phyloP scores from a whole-genome alignment of 2,113 vertebrate genomes.

The Martes martes region DNA sequence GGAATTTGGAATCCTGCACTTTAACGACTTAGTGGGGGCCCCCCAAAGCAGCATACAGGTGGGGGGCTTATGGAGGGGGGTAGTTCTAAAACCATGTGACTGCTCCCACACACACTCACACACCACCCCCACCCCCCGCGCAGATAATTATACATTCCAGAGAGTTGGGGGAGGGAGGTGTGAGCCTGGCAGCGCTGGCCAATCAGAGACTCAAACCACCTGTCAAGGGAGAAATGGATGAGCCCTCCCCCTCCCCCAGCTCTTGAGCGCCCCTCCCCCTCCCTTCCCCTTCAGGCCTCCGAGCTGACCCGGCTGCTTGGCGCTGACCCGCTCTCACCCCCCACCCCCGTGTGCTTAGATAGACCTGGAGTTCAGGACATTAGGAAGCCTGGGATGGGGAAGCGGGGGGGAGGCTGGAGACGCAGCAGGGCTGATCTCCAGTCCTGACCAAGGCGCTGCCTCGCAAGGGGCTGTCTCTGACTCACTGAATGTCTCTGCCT shows the following conservation, averaged over 20 bases:
- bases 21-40: background rate
- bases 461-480: background rate
- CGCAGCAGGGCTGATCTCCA: background rate
- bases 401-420: background rate
- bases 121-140: constrained; percentile 82
- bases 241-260: constrained; percentile 68
- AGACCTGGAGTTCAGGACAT: constrained; percentile 70
- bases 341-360: constrained; percentile 64
- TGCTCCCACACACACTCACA: constrained; percentile 66
- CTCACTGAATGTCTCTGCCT: background rate
- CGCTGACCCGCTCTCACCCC: constrained; percentile 74
- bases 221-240: constrained; percentile 79
- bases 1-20: constrained; percentile 51
- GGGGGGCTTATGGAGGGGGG: constrained; percentile 9
- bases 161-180: constrained; percentile 72
- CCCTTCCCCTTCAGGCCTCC: constrained; percentile 53
- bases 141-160: constrained; percentile 86
- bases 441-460: background rate
- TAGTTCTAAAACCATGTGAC: constrained; percentile 68
- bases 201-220: constrained; percentile 84
- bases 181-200: constrained; percentile 76
- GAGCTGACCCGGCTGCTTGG: constrained; percentile 71
- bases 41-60: constrained; percentile 59
- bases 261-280: background rate
- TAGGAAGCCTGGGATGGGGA: constrained; percentile 47